These are phyloP conservation scores for Mionectes olivaceus DNA, from an alignment of 2,797 vertebrate species.

Conservation along the genomic window DNA sequence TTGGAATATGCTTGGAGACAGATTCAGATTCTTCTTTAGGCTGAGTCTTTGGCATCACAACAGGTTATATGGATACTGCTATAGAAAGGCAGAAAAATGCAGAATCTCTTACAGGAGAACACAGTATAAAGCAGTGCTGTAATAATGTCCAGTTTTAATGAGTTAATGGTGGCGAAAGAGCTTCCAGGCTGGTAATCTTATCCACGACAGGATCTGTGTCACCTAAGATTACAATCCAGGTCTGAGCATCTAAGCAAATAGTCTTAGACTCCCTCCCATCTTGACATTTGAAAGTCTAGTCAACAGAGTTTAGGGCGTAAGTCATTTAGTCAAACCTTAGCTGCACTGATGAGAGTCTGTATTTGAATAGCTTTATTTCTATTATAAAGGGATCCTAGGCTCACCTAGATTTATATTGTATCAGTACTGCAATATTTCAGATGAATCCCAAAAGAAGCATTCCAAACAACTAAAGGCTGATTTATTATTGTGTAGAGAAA, in stretches of 20 bases:
- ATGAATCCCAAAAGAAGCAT: not conserved
- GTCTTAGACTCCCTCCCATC: not conserved
- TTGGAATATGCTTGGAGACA: not conserved
- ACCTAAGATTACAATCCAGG: not conserved
- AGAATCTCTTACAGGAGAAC: not conserved
- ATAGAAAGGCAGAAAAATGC: not conserved
- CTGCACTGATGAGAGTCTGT: not conserved
- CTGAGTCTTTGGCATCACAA: not conserved
- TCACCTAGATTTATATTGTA: not conserved
- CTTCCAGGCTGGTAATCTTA: not conserved
- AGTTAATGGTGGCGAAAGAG: not conserved
- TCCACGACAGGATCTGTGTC: not conserved
- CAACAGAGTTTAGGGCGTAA: not conserved
- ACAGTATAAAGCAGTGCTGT: not conserved
- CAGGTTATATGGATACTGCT: not conserved
- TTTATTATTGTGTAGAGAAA: not conserved
- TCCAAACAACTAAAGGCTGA: not conserved
- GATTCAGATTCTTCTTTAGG: not conserved
- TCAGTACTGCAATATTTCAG: not conserved
- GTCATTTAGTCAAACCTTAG: not conserved
- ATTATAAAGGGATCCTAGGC: not conserved
- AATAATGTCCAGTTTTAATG: constrained; percentile 10
- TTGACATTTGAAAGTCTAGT: not conserved
- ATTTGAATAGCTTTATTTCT: not conserved
- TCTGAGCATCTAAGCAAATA: not conserved